Base-by-base conservation (phyloP, 2,888 invertebrate species). In the Pharmacophagus antenor region DNA sequence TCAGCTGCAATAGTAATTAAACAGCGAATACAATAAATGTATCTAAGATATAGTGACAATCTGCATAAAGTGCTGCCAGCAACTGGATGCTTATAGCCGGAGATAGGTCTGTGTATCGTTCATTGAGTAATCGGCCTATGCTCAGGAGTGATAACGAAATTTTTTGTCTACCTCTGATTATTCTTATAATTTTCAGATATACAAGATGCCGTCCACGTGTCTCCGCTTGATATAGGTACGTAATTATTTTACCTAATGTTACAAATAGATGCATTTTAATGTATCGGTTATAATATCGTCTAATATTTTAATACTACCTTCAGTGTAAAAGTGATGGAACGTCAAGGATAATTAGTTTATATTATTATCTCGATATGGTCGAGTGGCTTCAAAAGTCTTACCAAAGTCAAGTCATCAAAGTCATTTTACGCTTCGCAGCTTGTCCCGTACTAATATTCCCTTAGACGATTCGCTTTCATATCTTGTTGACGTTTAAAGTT, bases 391-490 rank as follows among this genome's bases (percentile, higher is more conserved):
- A 56, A 64, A 51, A 68, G 66, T 68, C 63, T 67, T 66, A 64
- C 66, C n/a, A n/a, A n/a, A n/a, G n/a, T n/a, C n/a, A 66, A 66
- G 67, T 66, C 65, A 66, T 69, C 62, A 69, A 71, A 70, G 70
- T 72, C 65, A 76, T 78, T 78, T 82, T 75, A 73, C 81, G 83
- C 73, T 76, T 65, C 62, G 68, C 61, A 63, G 68, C 68, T 49
- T 63, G 65, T 62, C 66, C 61, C 63, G 56, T 42, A 52, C 48
- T 51, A 65, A 67, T 68, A 70, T 72, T 68, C 69, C 65, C 67
- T 67, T 70, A 67, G 67, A 70, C 69, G 70, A 74, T 74, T 71
- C 67, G 74, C 75, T 79, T 80, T 80, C 73, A 67, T 77, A 74
- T 74, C 72, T 68, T 72, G 72, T 73, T 74, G 67, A 64, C 67